Evolutionary conservation across 2,797 vertebrate species (phyloP), one percentile per base, ranked within the genome.

Genomic region (Sebastes itinus): DNA sequence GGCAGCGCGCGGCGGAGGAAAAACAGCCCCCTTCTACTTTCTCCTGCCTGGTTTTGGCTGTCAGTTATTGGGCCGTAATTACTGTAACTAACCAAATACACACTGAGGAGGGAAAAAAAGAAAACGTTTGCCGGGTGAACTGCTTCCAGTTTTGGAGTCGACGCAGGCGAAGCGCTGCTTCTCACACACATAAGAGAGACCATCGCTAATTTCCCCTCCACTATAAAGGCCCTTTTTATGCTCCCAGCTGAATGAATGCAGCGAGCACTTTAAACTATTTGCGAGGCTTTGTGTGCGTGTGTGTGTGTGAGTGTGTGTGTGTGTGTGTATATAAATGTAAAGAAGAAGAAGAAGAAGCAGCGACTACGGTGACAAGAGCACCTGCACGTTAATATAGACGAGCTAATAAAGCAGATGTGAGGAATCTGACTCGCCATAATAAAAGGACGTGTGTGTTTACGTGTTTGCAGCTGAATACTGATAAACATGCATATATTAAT

Each of bases 61-160:
- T 99, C 98, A 99, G 97, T 99, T 99, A 99, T 96, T 98, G 97
- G 97, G 96, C 90, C 91, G 83, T 99, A 99, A 99, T 99, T 99
- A 99, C 98, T 98, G 98, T 99, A 99, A 99, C 98, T 98, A 99
- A 99, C 97, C 97, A 97, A 98, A 98, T 95, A 98, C 97, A 98
- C 32, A 55, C 25, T 28, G 38, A 60, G 25, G 62, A 35, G 11
- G 1, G 49, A 52, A 33, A 63, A 73, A 83, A 71, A 75, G 69
- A 97, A 97, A 97, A 95, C 95, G 96, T 91, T 92, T 97, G 95
- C 96, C 95, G 97, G 97, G 97, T 97, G 97, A 97, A 97, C 97
- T 95, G 95, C 96, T 97, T 97, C 97, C 97, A 97, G 97, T 97
- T 97, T 95, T 79, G 84, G 96, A 97, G 96, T 96, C 96, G 96